Conservation (phyloP, 2,888 invertebrate species). For the Plagiodera versicolora region DNA sequence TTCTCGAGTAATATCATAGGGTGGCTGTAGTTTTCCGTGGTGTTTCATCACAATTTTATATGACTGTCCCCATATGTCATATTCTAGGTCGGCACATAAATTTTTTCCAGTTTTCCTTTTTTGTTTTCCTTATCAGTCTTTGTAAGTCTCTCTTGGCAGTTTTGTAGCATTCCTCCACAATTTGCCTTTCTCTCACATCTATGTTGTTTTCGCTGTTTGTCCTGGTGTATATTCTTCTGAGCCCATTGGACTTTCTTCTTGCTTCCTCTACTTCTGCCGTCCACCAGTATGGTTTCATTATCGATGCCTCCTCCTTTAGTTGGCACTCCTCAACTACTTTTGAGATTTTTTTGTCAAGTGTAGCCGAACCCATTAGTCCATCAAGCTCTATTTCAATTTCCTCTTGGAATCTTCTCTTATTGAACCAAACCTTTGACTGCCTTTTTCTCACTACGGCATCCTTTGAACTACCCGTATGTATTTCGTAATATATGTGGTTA, state of each 20-base stretch:
- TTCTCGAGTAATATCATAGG: background rate
- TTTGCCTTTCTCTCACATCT: background rate
- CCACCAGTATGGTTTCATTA: background rate
- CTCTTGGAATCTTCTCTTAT: background rate
- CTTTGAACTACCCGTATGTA: background rate
- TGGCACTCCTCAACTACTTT: too few species aligned
- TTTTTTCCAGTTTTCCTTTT: slow-evolving; percentile 9
- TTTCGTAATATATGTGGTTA: background rate
- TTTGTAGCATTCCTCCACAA: background rate
- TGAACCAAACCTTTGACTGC: background rate
- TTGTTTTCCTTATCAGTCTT: background rate
- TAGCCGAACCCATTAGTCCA: too few species aligned
- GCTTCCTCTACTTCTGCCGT: background rate
- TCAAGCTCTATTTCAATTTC: too few species aligned
- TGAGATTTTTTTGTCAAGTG: too few species aligned
- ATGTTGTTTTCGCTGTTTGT: background rate
- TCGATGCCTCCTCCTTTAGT: background rate
- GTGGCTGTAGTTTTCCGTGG: background rate
- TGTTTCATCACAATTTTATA: slow-evolving; percentile 5
- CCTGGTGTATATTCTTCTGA: background rate
- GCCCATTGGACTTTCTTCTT: background rate
- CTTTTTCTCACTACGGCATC: background rate
- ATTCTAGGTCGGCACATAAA: background rate
- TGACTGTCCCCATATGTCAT: slow-evolving; percentile 9
- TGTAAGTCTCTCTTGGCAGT: background rate